These are phyloP conservation scores for Pristionchus arcanus DNA, from an alignment of 2,888 invertebrate genomes.

Conservation along the genomic window DNA sequence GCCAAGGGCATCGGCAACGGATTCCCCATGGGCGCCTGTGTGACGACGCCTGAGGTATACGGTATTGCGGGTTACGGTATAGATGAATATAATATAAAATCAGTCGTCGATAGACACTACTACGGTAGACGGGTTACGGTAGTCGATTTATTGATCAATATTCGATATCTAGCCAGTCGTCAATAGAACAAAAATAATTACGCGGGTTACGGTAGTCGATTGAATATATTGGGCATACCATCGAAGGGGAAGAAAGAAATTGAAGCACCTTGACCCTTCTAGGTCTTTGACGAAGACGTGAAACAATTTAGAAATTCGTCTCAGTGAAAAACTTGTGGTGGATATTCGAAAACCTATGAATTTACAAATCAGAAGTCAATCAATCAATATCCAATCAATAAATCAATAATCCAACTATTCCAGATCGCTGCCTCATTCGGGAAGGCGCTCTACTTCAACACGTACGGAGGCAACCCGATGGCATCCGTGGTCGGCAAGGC, in stretches of 20 bases:
- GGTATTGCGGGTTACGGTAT: too few relatives aligned
- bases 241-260: too few relatives aligned
- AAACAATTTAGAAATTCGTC: background rate
- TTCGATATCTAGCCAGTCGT: too few relatives aligned
- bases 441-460: conserved; percentile 91
- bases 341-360: background rate
- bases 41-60: conserved; percentile 92
- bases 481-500: conserved; percentile 91
- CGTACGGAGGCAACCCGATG: conserved; percentile 95
- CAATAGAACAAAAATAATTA: too few relatives aligned
- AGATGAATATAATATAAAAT: too few relatives aligned
- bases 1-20: conserved; percentile 95
- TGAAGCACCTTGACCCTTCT: too few relatives aligned
- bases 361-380: too few relatives aligned
- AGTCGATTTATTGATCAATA: too few relatives aligned
- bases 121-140: background rate
- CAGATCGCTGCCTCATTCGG: conserved; percentile 85
- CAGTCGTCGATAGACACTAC: too few relatives aligned
- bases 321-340: background rate
- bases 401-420: background rate
- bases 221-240: too few relatives aligned
- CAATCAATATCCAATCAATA: background rate
- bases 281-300: too few relatives aligned
- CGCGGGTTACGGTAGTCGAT: too few relatives aligned
- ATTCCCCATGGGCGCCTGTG: conserved; percentile 95